A percentile compares a stretch with the other conserved stretches of the same genome.
Conservation (phyloP, 1,140 invertebrate species). For the Hydropsyche tenuis region DNA sequence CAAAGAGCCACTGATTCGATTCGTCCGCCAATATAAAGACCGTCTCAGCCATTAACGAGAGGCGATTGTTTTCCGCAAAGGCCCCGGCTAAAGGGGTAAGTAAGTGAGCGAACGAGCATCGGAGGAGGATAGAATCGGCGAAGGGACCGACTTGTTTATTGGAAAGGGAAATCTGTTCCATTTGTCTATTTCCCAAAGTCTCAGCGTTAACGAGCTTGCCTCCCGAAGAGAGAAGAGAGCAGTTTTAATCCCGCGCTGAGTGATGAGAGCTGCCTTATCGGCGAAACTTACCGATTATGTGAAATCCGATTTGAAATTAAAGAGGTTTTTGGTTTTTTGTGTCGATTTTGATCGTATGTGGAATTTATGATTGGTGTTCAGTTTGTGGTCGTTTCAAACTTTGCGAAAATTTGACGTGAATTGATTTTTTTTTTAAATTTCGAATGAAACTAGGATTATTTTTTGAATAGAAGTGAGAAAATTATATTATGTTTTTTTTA, state of each 20-base stretch:
- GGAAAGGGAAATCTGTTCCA: conserved; percentile 33
- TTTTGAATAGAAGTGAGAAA: too few relatives aligned
- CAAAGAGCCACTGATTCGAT: conserved; percentile 1
- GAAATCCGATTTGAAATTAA: too few relatives aligned
- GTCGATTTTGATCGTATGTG: too few relatives aligned
- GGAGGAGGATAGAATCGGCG: background rate
- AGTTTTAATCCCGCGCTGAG: background rate
- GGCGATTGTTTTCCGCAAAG: conserved; percentile 11
- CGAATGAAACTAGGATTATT: too few relatives aligned
- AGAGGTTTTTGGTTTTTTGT: too few relatives aligned
- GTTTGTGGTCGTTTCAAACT: too few relatives aligned
- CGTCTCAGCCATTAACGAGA: background rate
- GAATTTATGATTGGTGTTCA: too few relatives aligned
- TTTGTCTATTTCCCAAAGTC: conserved; percentile 31
- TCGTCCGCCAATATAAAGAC: background rate
- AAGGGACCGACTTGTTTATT: conserved; percentile 30
- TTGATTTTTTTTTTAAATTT: too few relatives aligned
- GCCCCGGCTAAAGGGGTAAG: background rate
- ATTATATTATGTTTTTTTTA: too few relatives aligned
- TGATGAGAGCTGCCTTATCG: background rate
- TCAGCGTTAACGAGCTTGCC: conserved; percentile 5
- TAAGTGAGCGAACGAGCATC: background rate
- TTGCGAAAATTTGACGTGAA: too few relatives aligned
- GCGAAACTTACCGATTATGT: too few relatives aligned
- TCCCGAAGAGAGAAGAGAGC: background rate